phyloP scores from a whole-genome alignment of 2,113 vertebrate genomes.

The Aspiorhynchus laticeps region DNA sequence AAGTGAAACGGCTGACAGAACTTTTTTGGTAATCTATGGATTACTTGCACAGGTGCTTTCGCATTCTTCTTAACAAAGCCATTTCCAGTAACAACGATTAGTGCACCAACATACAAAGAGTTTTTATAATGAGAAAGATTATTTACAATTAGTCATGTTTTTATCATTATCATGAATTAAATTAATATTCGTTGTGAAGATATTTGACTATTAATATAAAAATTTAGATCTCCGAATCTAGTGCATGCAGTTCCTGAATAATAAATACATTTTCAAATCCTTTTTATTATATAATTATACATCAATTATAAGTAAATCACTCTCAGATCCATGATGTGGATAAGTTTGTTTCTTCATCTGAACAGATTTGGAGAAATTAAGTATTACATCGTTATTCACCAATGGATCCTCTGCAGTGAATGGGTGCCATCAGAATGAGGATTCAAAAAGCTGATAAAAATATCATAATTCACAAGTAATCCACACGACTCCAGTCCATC shows the following conservation, averaged over 20 bases:
- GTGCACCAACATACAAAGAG: not conserved
- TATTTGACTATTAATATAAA: not conserved
- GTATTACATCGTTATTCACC: too few relatives aligned
- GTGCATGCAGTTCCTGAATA: not conserved
- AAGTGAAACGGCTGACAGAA: not conserved
- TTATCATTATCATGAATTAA: not conserved
- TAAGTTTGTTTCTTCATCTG: too few relatives aligned
- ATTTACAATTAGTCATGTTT: not conserved
- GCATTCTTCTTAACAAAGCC: not conserved
- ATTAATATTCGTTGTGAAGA: not conserved
- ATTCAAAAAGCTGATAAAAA: too few relatives aligned
- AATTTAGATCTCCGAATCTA: not conserved
- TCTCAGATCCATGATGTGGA: too few relatives aligned
- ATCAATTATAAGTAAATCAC: too few relatives aligned
- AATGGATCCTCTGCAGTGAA: too few relatives aligned
- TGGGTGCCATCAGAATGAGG: too few relatives aligned
- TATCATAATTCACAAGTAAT: too few relatives aligned
- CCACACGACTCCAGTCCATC: too few relatives aligned
- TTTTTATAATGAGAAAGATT: not conserved
- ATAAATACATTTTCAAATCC: not conserved
- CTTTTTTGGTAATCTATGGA: not conserved
- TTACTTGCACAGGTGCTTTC: not conserved
- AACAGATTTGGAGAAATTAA: too few relatives aligned
- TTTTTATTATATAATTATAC: too few relatives aligned
- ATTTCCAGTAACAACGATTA: not conserved